Base-by-base conservation (phyloP, 2,113 vertebrate genomes). In the Carollia perspicillata region DNA sequence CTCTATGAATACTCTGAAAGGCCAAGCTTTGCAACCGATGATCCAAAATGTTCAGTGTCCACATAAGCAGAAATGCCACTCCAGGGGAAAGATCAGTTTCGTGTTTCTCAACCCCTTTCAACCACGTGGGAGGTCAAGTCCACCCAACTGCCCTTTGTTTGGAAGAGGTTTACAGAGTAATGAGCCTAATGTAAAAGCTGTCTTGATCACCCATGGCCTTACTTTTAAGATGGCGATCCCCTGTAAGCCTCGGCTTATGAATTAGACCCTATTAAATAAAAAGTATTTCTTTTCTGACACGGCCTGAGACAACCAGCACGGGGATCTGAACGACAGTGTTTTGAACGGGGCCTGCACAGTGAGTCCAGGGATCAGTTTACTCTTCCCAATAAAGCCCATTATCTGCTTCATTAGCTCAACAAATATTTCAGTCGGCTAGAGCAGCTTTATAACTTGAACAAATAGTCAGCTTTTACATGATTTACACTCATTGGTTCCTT, bases 401-500 rank as follows among this genome's bases (percentile, higher is more conserved):
- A 95, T 42, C 88, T 51, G 77, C 84, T 37, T 65, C 78, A 85
- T 89, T 92, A 83, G 63, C 68, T 53, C 90, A 40, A 78, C 89
- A 91, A 93, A 95, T 44, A n/a, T 89, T 66, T 84, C 91, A 10
- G 72, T 80, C 42, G 89, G 89, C 75, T 26, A 81, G 40, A 95
- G 78, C 49, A 35, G 90, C 74, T 72, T 13, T 35, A 23, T 68
- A 68, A 96, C 78, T 58, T 65, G 86, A 91, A 97, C 92, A 86
- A 95, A 94, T 0, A 84, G 93, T 69, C 53, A 79, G 91, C 53
- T 85, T 93, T 94, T 17, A 12, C 35, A 84, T 75, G 88, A 96
- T 96, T 95, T 95, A 93, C 69, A 75, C 85, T 90, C 91, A 79
- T 53, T 47, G 71, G 80, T 33, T 81, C 17, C 4, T 91, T 96